Evolutionary conservation across 2,113 vertebrate genomes (phyloP).

Genomic region (Bufo bufo): DNA sequence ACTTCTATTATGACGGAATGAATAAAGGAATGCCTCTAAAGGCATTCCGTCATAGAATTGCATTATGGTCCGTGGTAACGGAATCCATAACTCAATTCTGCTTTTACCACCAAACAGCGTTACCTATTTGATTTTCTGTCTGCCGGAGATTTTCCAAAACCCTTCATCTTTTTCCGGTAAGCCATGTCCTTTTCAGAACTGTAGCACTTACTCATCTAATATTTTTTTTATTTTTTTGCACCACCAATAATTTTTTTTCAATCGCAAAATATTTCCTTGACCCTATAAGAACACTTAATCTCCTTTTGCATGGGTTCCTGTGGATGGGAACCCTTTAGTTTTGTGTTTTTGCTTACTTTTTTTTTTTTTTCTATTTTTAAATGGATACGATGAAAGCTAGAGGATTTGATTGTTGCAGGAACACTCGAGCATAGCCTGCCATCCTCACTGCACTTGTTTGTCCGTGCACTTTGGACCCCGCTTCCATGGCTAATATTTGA

Average conservation of each 20-base stretch:
- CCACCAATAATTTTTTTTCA: too few relatives aligned
- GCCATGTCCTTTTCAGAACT: background rate
- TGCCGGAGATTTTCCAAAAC: background rate
- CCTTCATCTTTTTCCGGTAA: background rate
- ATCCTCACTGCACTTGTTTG: background rate
- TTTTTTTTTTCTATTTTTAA: background rate
- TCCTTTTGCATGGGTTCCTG: background rate
- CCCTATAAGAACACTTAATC: background rate
- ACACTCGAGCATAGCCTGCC: too few relatives aligned
- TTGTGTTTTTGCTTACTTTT: background rate
- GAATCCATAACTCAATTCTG: too few relatives aligned
- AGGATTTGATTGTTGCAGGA: too few relatives aligned
- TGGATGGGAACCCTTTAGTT: background rate
- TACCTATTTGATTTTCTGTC: background rate
- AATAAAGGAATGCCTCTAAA: too few relatives aligned
- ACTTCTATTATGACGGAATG: too few relatives aligned
- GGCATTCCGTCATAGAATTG: too few relatives aligned
- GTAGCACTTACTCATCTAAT: background rate
- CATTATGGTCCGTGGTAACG: too few relatives aligned
- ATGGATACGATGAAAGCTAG: background rate
- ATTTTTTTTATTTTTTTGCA: background rate
- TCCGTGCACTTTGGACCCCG: background rate
- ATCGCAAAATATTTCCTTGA: background rate
- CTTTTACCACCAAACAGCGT: background rate
- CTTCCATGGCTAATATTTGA: background rate